Evolutionary conservation across 2,113 vertebrate genomes (phyloP), one percentile per base, ranked within the genome.

Genomic region (Nansenia antarctica): DNA sequence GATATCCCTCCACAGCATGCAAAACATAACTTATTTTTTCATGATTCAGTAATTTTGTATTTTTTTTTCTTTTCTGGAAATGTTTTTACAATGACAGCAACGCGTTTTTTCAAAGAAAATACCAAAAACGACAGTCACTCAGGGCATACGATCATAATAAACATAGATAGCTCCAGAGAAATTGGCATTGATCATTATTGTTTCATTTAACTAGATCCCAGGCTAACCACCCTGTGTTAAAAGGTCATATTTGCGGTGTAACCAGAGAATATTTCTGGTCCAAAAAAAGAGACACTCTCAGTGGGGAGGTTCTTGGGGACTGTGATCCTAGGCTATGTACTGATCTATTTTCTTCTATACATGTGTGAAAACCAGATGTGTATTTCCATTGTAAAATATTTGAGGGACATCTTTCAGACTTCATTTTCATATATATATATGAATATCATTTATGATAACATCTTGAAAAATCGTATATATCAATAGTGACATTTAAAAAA

Each of bases 1-100:
- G 81, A 80, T 87, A 83, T 86, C 87, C 85, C 89, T 88, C 90
- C 87, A 90, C 82, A 85, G 90, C 92, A 93, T 93, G 92, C 92
- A 92, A 87, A 89, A 85, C 82, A 86, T 90, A 5, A 55, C 14
- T 29, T 32, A 69, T 55, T 60, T 58, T 61, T 45, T 67, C 73
- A 73, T 55, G 76, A 67, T 90, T 71, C 62, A 70, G 69, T 72
- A 80, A 80, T 86, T 74, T 65, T 86, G 82, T 67, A 88, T 72
- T 83, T 86, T 84, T 65, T 76, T 78, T 80, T 76, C 59, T 61
- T 87, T 82, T 80, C 79, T 82, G 70, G 67, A 80, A 73, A 73
- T 85, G 60, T n/a, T 62, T 58, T 45, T 70, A 91, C 80, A 90
- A 86, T 80, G 77, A 87, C 75, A 83, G 72, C 79, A 75, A 74